Percentiles rank a stretch among this genome's conserved stretches.
Evolutionary conservation across 1,140 invertebrate species (phyloP).

Genomic region (Portunus trituberculatus): DNA sequence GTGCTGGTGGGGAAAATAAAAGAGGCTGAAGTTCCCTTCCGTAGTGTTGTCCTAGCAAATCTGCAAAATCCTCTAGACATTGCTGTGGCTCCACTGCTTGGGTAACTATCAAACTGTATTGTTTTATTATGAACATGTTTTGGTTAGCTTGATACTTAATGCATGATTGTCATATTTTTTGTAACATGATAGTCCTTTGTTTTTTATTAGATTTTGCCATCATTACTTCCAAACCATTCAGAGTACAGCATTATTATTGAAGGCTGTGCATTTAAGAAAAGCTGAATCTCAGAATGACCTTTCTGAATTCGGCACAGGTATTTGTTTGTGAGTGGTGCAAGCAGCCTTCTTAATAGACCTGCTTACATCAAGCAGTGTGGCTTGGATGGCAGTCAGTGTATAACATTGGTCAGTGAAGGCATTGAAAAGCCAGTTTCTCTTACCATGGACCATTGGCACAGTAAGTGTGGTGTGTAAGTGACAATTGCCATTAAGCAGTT

Average conservation of each 20-base stretch:
- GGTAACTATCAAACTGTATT: conserved; percentile 62
- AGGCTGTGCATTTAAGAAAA: too few relatives aligned
- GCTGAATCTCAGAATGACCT: too few relatives aligned
- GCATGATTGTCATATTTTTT: too few relatives aligned
- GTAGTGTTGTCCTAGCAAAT: conserved; percentile 84
- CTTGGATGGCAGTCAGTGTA: conserved; percentile 88
- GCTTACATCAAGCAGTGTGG: conserved; percentile 81
- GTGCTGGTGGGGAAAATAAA: conserved; percentile 87
- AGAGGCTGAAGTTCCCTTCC: conserved; percentile 84
- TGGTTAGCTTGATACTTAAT: too few relatives aligned
- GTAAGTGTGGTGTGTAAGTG: not conserved
- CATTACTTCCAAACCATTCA: too few relatives aligned
- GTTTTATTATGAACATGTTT: too few relatives aligned
- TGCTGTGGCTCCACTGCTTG: conserved; percentile 81
- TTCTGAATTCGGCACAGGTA: conserved; percentile 83
- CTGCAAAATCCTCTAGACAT: conserved; percentile 77
- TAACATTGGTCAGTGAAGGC: conserved; percentile 91
- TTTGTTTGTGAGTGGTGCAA: conserved; percentile 84
- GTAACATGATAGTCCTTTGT: too few relatives aligned
- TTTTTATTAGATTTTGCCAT: too few relatives aligned
- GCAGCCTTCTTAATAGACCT: conserved; percentile 75
- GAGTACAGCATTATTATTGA: too few relatives aligned
- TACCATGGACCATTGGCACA: not conserved
- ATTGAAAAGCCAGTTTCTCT: conserved; percentile 84
- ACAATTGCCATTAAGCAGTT: not conserved